These are phyloP conservation scores for Salvelinus fontinalis DNA, from an alignment of 2,113 vertebrate species.

Conservation along the genomic window DNA sequence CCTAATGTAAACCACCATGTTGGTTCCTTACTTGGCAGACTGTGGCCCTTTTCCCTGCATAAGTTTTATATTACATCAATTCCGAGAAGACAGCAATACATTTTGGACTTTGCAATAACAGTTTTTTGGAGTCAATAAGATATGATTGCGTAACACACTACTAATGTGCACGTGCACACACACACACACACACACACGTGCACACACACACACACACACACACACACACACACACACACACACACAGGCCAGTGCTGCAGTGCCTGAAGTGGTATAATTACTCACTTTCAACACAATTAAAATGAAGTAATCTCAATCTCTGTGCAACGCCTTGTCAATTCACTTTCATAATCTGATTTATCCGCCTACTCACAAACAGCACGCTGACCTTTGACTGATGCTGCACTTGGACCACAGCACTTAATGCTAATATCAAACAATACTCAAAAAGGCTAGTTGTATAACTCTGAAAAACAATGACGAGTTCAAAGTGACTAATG, in stretches of 20 bases:
- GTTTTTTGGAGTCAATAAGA: too few species aligned
- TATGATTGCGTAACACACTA: background rate
- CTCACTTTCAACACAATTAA: constrained; percentile 42
- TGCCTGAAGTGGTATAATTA: constrained; percentile 26
- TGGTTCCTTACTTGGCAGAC: background rate
- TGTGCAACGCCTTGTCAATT: constrained; percentile 37
- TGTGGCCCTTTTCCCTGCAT: background rate
- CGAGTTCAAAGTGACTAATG: background rate
- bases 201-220: constrained; percentile 1
- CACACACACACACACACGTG: constrained; percentile 7
- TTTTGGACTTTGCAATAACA: background rate
- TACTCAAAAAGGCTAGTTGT: constrained; percentile 2
- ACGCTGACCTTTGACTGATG: background rate
- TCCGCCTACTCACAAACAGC: constrained; percentile 18
- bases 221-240: constrained; percentile 8
- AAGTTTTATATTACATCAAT: background rate
- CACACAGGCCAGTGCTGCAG: constrained; percentile 15
- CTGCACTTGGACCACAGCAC: constrained; percentile 1
- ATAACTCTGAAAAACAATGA: background rate
- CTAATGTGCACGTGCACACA: background rate
- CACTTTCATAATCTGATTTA: constrained; percentile 22
- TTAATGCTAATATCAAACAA: background rate
- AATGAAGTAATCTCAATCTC: constrained; percentile 39
- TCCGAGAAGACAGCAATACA: background rate
- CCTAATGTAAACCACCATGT: background rate